Base-by-base conservation (phyloP, 2,797 vertebrate species). In the Characodon lateralis region DNA sequence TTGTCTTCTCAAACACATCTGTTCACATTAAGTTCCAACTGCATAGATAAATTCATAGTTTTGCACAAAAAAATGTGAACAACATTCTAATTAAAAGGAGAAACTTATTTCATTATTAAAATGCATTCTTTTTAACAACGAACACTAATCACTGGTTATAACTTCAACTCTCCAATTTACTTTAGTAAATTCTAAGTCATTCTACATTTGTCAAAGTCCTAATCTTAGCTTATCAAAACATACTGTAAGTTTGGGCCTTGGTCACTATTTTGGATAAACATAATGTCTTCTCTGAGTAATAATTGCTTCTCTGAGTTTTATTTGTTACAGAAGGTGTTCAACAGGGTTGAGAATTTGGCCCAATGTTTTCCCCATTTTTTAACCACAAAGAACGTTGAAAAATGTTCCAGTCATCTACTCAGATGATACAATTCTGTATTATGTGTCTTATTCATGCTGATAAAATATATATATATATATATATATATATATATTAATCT, bases 1-100 rank as follows among this genome's bases (percentile, higher is more conserved):
- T 78, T 85, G 83, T 58, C 31, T 59, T 53, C 65, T 77, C 80
- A 53, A 63, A 81, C 80, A 69, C 55, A 72, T 75, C 71, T 71
- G 72, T 70, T 86, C 53, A 39, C 3, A 51, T 79, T 53, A 18
- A 20, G 51, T 18, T 53, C 51, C 51, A 69, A 46, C 66, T 46
- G 24, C n/a, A 26, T 3, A 12, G 41, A 14, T 46, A 9, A 9
- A 16, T 69, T 43, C 24, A 43, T 5, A 43, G 43, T 66, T 66
- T 8, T 10, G 63, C 41, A n/a, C 12, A 69, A 41, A 6, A 58
- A 53, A 70, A 5, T 24, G 35, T 46, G 31, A 31, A 31, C 31
- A 31, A 31, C 31, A 31, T 31, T 31, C 31, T 31, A 31, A 31
- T 31, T 31, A 31, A 31, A 31, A 31, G 31, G 31, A 31, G 31